A percentile compares a stretch with the other conserved stretches of the same genome.
These are phyloP conservation scores for Rhopalosiphum padi DNA, from an alignment of 1,140 invertebrate genomes.

Conservation along the genomic window DNA sequence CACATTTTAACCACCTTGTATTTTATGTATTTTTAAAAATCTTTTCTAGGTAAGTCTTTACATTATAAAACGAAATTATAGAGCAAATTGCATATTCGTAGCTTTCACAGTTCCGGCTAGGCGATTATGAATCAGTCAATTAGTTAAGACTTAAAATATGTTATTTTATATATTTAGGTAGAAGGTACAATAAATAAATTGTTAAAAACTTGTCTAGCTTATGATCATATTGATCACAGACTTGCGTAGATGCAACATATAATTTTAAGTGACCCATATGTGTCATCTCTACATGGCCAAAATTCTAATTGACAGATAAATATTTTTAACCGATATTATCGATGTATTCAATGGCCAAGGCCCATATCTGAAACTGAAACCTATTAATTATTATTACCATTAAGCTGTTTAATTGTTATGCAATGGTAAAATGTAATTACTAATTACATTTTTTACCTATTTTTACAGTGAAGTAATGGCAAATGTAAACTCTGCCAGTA, in stretches of 20 bases:
- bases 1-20: no score
- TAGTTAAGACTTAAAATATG: no score
- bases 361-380: not conserved
- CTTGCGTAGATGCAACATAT: not conserved
- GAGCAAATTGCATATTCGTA: no score
- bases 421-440: not conserved
- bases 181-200: not conserved
- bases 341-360: not conserved
- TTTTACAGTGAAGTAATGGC: no score
- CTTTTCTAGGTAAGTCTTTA: no score
- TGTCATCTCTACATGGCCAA: not conserved
- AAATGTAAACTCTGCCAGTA: no score
- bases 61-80: no score
- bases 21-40: no score
- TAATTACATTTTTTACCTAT: not conserved
- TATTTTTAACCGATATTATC: not conserved
- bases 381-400: not conserved
- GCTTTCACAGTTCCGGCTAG: no score
- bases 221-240: not conserved
- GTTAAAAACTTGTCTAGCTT: not conserved
- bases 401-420: not conserved
- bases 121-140: no score
- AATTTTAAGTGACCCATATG: not conserved
- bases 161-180: no score
- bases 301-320: not conserved